phyloP scores from a whole-genome alignment of 2,797 vertebrate genomes.

The Pangasius mekongensis region DNA sequence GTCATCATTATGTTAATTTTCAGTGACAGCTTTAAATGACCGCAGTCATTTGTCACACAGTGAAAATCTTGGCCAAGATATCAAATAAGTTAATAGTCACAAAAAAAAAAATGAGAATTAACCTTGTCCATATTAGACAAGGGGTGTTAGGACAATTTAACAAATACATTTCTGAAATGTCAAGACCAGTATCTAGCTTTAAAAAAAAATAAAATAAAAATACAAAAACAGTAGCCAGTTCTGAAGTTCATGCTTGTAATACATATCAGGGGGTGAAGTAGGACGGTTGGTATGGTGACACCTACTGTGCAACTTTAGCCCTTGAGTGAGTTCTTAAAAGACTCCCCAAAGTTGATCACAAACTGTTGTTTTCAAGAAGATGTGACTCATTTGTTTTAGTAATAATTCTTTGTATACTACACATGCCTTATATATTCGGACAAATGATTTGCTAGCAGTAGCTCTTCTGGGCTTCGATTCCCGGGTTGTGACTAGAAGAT shows the following conservation, averaged over 20 bases:
- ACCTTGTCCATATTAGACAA: conserved; percentile 16
- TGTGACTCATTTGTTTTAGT: conserved; percentile 52
- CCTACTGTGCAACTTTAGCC: conserved; percentile 69
- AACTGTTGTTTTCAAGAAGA: conserved; percentile 27
- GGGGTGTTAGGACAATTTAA: conserved; percentile 14
- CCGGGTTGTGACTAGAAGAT: not conserved
- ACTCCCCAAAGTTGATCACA: conserved; percentile 53
- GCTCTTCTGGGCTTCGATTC: conserved; percentile 50
- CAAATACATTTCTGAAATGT: conserved; percentile 8
- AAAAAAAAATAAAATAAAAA: conserved; percentile 46
- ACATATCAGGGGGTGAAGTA: conserved; percentile 49
- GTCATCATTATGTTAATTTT: conserved; percentile 57
- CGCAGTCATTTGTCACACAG: conserved; percentile 77
- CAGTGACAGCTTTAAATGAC: conserved; percentile 52
- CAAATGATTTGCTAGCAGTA: conserved; percentile 35
- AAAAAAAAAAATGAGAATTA: conserved; percentile 27
- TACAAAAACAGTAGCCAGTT: conserved; percentile 36
- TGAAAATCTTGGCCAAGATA: conserved; percentile 66
- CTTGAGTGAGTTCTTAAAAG: conserved; percentile 72
- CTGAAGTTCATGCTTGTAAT: conserved; percentile 56
- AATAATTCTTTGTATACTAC: conserved; percentile 32
- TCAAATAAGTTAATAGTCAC: conserved; percentile 44
- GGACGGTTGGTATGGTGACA: conserved; percentile 52
- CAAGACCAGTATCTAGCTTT: conserved; percentile 17
- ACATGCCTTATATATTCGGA: conserved; percentile 59